Conservation (phyloP, 2,888 invertebrate genomes). For the Eucriotettix oculatus region DNA sequence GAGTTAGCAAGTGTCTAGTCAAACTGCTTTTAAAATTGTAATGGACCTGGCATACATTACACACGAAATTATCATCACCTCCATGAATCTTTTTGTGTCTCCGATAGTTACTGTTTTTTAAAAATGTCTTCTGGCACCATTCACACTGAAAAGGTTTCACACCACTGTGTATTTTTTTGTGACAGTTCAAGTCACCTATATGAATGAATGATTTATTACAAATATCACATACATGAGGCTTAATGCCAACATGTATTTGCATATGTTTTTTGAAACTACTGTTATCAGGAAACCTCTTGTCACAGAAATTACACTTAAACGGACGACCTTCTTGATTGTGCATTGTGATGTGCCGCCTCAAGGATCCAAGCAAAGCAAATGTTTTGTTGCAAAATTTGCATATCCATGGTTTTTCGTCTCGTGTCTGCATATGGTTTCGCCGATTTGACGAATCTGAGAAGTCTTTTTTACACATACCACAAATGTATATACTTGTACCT, state of each 20-base stretch:
- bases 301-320: slow-evolving; percentile 27
- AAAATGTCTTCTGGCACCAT: slow-evolving; percentile 21
- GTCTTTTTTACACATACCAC: too few relatives aligned
- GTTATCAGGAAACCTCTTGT: slow-evolving; percentile 27
- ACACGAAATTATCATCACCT: slow-evolving; percentile 3
- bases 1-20: slow-evolving; percentile 8
- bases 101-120: slow-evolving; percentile 22
- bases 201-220: slow-evolving; percentile 37
- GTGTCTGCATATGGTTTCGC: too few relatives aligned
- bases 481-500: too few relatives aligned
- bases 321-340: slow-evolving; percentile 28
- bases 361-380: slow-evolving; percentile 25
- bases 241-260: slow-evolving; percentile 16
- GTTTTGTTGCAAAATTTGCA: slow-evolving; percentile 25
- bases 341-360: slow-evolving; percentile 26
- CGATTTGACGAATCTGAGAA: too few relatives aligned
- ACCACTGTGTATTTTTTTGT: slow-evolving; percentile 22
- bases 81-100: slow-evolving; percentile 22
- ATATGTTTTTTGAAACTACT: background rate
- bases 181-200: slow-evolving; percentile 28
- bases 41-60: slow-evolving; percentile 5
- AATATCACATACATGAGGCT: slow-evolving; percentile 26
- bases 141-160: slow-evolving; percentile 19
- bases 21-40: slow-evolving; percentile 9
- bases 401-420: slow-evolving; percentile 17